Evolutionary conservation across 2,113 vertebrate species (phyloP).

Genomic region (Heterochromis multidens): DNA sequence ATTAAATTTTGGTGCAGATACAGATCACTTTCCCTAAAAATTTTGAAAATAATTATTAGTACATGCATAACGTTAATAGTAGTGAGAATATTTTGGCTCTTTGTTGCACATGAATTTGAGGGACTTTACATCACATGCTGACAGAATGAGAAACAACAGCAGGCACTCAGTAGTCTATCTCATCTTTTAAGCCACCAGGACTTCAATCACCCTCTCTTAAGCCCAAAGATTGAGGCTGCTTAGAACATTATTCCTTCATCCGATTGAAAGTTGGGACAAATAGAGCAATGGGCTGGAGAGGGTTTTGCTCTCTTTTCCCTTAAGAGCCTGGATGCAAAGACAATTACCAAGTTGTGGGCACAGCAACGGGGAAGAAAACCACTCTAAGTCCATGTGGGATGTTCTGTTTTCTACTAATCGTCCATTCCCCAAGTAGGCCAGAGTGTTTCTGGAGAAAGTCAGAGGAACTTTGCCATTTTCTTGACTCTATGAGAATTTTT

Average conservation of each 20-base stretch:
- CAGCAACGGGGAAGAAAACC: constrained; percentile 44
- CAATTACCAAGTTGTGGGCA: constrained; percentile 63
- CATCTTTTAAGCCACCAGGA: constrained; percentile 41
- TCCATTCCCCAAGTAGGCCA: constrained; percentile 42
- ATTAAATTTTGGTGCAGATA: not conserved
- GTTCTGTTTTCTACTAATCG: constrained; percentile 61
- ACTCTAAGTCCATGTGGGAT: constrained; percentile 62
- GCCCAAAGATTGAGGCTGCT: constrained; percentile 41
- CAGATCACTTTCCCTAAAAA: not conserved
- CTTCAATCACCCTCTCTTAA: constrained; percentile 46
- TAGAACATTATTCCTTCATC: constrained; percentile 58
- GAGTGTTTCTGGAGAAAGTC: constrained; percentile 38
- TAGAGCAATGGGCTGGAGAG: constrained; percentile 13
- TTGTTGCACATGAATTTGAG: not conserved
- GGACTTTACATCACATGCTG: not conserved
- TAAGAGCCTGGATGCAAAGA: constrained; percentile 55
- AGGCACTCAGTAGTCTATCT: constrained; percentile 21
- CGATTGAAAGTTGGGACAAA: constrained; percentile 52
- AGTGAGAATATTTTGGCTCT: not conserved
- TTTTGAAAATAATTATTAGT: not conserved
- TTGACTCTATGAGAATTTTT: not conserved
- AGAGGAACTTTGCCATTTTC: constrained; percentile 38
- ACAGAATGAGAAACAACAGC: constrained; percentile 16
- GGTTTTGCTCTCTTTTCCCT: constrained; percentile 43
- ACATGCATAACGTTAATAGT: not conserved